Conservation (phyloP, 2,888 invertebrate genomes). For the Acanthosepion esculentum region DNA sequence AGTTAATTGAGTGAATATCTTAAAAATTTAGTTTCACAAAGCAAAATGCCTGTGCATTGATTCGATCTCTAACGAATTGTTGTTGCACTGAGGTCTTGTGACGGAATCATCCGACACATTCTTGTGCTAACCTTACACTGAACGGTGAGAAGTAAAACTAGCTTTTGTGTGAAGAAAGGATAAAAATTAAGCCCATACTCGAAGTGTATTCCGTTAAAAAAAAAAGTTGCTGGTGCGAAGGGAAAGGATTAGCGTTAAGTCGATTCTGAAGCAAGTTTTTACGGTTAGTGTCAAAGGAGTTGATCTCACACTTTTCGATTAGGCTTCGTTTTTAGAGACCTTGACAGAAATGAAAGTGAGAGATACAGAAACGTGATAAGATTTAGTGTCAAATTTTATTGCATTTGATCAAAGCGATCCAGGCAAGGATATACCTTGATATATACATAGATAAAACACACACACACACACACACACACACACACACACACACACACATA, state of each 20-base stretch:
- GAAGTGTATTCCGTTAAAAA: not conserved
- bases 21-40: too few species aligned
- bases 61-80: not conserved
- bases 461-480: not conserved
- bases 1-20: too few species aligned
- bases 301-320: not conserved
- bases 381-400: not conserved
- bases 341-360: not conserved
- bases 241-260: not conserved
- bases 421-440: not conserved
- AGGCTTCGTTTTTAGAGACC: not conserved
- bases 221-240: not conserved
- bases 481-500: too few species aligned
- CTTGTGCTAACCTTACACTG: not conserved
- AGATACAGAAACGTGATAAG: not conserved
- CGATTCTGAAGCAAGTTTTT: not conserved
- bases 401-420: not conserved
- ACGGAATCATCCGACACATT: not conserved
- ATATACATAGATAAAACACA: too few species aligned
- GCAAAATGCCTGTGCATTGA: too few species aligned
- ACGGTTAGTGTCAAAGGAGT: not conserved
- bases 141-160: not conserved
- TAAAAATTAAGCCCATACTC: not conserved
- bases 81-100: not conserved
- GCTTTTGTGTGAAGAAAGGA: not conserved